A percentile compares a stretch with the other conserved stretches of the same genome.
These are phyloP conservation scores for Orthosia gothica DNA, from an alignment of 2,888 invertebrate species.

Conservation along the genomic window DNA sequence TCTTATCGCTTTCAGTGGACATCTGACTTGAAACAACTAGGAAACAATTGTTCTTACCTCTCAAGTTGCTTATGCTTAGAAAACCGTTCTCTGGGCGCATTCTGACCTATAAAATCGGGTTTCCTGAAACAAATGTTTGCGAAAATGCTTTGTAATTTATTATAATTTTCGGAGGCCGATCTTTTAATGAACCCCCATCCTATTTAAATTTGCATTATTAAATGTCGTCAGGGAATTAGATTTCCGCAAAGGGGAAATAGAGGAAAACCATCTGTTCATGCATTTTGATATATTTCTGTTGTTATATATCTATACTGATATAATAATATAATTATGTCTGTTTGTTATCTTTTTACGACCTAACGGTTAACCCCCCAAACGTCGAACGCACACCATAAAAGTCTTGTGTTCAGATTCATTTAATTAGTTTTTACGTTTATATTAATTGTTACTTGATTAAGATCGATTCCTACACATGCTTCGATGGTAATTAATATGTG, in stretches of 20 bases:
- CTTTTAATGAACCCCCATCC: conserved; percentile 42
- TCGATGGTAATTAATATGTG: no score
- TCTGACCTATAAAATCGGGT: conserved; percentile 46
- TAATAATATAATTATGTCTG: no score
- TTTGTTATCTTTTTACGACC: no score
- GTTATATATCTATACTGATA: neutral
- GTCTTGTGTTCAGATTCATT: no score
- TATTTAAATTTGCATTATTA: conserved; percentile 29
- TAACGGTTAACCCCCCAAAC: no score
- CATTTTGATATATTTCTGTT: neutral
- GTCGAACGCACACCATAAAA: no score
- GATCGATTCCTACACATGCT: no score
- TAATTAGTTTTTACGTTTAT: no score
- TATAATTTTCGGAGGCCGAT: conserved; percentile 30
- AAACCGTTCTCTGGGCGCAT: conserved; percentile 49
- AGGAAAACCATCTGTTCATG: neutral
- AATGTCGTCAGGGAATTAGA: neutral
- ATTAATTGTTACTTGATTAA: no score
- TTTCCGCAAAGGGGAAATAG: neutral
- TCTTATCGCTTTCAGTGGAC: conserved; percentile 24
- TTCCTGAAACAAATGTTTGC: conserved; percentile 46
- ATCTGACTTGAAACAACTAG: conserved; percentile 22
- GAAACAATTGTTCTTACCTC: conserved; percentile 50
- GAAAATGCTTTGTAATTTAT: conserved; percentile 47
- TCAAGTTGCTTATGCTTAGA: conserved; percentile 51